Evolutionary conservation across 2,888 invertebrate genomes (phyloP).

Genomic region (Hyalella azteca): DNA sequence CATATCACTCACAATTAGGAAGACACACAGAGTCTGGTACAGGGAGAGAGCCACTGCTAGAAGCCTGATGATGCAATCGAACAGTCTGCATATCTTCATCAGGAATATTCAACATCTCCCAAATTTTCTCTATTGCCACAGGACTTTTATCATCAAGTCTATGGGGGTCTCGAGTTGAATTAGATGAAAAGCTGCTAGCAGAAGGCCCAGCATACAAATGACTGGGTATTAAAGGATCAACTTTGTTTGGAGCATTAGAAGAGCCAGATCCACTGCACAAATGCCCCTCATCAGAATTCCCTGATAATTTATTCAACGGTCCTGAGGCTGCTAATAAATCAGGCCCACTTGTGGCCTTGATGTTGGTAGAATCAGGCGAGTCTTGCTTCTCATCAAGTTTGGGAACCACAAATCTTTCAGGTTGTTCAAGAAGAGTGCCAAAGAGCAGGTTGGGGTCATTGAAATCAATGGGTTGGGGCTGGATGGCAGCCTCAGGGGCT

Average conservation of each 20-base stretch:
- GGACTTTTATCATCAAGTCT: too few species aligned
- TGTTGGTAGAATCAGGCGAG: background rate
- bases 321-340: background rate
- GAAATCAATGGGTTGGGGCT: conserved; percentile 17
- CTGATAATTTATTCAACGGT: background rate
- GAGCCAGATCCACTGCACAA: background rate
- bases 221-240: too few species aligned
- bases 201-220: background rate
- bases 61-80: background rate
- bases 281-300: background rate
- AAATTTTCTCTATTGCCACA: conserved; percentile 4
- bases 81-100: background rate
- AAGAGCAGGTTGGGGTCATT: conserved; percentile 12
- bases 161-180: too few species aligned
- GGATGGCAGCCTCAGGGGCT: background rate
- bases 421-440: conserved; percentile 5
- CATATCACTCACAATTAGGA: conserved; percentile 14
- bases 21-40: background rate
- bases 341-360: background rate
- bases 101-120: background rate
- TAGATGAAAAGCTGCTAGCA: too few species aligned
- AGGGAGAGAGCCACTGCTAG: background rate
- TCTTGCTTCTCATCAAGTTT: background rate
- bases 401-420: background rate
- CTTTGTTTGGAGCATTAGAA: too few species aligned